Conservation (phyloP, 2,113 vertebrate genomes). For the Puffinus mauretanicus region DNA sequence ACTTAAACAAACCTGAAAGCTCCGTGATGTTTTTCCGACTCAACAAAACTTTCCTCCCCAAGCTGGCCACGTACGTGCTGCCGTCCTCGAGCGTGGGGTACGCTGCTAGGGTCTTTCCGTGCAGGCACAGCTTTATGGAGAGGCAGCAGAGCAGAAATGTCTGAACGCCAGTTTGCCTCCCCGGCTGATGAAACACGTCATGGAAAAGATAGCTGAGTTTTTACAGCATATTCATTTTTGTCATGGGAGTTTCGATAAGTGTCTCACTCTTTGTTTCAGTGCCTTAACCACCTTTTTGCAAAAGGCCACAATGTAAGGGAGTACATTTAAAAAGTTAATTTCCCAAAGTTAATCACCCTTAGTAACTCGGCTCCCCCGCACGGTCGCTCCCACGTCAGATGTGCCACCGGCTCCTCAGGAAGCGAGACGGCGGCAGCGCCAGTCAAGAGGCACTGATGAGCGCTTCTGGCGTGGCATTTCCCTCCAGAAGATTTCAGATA, state of each 20-base stretch:
- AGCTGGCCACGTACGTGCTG: fast-evolving
- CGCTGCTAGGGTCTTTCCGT: not conserved
- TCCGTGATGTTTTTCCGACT: no score
- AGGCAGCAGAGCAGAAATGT: not conserved
- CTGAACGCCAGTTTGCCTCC: not conserved
- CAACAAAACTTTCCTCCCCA: not conserved
- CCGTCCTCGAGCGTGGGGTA: fast-evolving
- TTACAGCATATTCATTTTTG: not conserved
- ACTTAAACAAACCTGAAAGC: not conserved
- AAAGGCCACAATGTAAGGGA: not conserved
- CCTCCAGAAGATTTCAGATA: not conserved
- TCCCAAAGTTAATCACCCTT: not conserved
- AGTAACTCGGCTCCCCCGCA: not conserved
- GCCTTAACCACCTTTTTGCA: not conserved
- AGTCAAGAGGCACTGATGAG: not conserved
- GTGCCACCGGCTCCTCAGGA: not conserved
- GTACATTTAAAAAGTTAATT: constrained; percentile 16
- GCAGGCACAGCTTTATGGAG: not conserved
- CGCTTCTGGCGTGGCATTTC: not conserved
- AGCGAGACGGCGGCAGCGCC: not conserved
- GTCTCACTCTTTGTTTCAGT: not conserved
- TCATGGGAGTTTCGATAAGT: not conserved
- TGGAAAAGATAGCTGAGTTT: not conserved
- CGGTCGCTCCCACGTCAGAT: not conserved
- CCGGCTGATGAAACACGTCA: not conserved